These are phyloP conservation scores for Megaceryle torquata DNA, from an alignment of 2,113 vertebrate genomes.

Conservation along the genomic window DNA sequence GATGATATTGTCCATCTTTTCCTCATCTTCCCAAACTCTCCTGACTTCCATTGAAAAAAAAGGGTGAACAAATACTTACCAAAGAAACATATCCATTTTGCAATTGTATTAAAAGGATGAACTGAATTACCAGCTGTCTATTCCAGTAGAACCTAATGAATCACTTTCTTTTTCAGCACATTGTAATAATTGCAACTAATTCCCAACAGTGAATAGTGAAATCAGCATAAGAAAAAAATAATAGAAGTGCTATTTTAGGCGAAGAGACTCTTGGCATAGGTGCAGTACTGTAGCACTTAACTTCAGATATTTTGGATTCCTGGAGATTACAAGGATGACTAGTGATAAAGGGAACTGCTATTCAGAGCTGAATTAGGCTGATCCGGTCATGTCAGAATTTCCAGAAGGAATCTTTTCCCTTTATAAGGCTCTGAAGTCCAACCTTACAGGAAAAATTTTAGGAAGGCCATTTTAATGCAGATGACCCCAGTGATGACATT, in stretches of 20 bases:
- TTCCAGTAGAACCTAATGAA: neutral
- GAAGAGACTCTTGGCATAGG: neutral
- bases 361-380: neutral
- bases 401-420: neutral
- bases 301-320: neutral
- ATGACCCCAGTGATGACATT: neutral
- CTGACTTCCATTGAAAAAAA: neutral
- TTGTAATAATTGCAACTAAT: neutral
- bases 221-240: neutral
- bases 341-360: neutral
- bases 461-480: neutral
- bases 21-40: neutral
- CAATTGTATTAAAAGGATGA: neutral
- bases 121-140: neutral
- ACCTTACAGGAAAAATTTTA: neutral
- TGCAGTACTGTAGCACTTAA: neutral
- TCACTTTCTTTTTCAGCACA: neutral
- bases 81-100: neutral
- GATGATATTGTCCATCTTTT: neutral
- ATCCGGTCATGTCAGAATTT: neutral
- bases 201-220: neutral
- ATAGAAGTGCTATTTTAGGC: neutral
- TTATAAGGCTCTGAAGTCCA: neutral
- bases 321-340: neutral
- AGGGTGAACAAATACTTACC: neutral